Evolutionary conservation across 2,797 vertebrate species (phyloP), one percentile per base, ranked within the genome.

Genomic region (Lycodopsis pacificus): DNA sequence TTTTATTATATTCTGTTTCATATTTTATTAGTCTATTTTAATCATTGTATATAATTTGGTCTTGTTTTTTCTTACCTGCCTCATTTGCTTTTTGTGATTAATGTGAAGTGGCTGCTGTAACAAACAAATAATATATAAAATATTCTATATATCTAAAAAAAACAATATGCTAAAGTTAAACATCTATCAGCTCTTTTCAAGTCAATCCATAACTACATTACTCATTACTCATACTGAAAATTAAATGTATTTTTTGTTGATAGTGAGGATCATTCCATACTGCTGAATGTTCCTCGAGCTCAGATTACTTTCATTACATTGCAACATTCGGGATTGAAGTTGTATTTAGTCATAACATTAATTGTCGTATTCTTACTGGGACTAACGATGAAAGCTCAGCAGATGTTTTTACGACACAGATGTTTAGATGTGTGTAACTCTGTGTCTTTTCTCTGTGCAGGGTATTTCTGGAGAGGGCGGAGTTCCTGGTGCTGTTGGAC

Each of bases 401-500:
- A 64, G 19, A 54, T 6, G 5, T 34, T 67, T 20, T 63, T 25
- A 12, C 20, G 0, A 19, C 12, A 12, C 27, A 32, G 40, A 68
- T 5, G 13, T 40, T 56, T 11, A 20, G 5, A 32, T 61, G 7
- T 66, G 17, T n/a, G 40, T 53, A n/a, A 76, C 44, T 71, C 14
- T 14, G 1, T 34, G 7, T 72, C 15, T 77, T 73, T 42, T 84
- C 56, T 83, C 27, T 73, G 2, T 66, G 2, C 84, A 99, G 98
- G 98, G 98, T 77, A 91, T 99, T 93, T 94, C 98, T 0, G 98
- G 98, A 92, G 98, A 99, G 91, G 97, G 84, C 1, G 98, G 98
- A 90, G 94, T 92, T 56, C 91, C 97, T 0, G 98, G 98, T 76
- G 93, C 93, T 44, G 95, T 94, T 86, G 98, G 98, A 86, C 95